phyloP scores from a whole-genome alignment of 2,888 invertebrate genomes.

The Caenorhabditis sulstoni region DNA sequence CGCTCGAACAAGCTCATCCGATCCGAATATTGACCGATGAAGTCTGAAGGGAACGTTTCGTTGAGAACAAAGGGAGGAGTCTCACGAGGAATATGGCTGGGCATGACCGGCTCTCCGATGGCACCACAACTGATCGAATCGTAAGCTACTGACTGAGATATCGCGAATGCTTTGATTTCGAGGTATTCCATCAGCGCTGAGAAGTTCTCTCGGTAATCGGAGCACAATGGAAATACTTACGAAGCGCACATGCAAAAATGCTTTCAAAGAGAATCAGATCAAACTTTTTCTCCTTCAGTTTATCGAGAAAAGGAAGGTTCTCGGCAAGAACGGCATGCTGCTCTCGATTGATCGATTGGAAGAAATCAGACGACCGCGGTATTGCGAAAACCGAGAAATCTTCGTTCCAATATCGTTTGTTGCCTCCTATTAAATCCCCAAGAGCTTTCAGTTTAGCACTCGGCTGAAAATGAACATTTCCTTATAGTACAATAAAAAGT shows the following conservation, averaged over 20 bases:
- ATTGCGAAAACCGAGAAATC: conserved; percentile 23
- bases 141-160: conserved; percentile 14
- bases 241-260: conserved; percentile 23
- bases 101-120: conserved; percentile 23
- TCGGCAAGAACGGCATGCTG: conserved; percentile 18
- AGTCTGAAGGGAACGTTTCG: conserved; percentile 3
- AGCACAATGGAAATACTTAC: conserved; percentile 7
- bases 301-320: conserved; percentile 1
- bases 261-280: conserved; percentile 24
- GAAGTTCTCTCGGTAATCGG: no score
- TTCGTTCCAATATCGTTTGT: conserved; percentile 26
- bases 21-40: conserved; percentile 16
- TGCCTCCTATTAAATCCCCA: conserved; percentile 24
- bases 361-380: conserved; percentile 24
- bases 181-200: conserved; percentile 30
- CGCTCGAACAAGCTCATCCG: conserved; percentile 19
- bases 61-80: no score
- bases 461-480: conserved; percentile 19
- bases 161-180: conserved; percentile 14
- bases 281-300: conserved; percentile 20
- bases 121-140: conserved; percentile 10
- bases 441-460: conserved; percentile 24
- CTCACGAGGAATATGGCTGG: conserved; percentile 29
- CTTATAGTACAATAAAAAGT: neutral
- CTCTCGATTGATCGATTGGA: conserved; percentile 8